These are phyloP conservation scores for Phymanthus crucifer DNA, from an alignment of 92 coral and sea anemone genomes.

Conservation along the genomic window DNA sequence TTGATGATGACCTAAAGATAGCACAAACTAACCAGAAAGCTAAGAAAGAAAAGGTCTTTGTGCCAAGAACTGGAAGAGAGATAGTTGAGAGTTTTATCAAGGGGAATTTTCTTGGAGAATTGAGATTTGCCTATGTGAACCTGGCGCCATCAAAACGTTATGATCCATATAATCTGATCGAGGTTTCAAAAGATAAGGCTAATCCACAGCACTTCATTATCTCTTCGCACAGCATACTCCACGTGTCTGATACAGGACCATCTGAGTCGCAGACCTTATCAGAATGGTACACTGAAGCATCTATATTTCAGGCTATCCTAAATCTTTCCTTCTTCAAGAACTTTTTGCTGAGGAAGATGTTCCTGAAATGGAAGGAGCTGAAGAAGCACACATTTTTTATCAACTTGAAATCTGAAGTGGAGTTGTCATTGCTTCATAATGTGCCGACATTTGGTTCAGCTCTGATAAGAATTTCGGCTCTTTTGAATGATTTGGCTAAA, in stretches of 20 bases:
- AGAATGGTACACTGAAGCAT: conserved; percentile 94
- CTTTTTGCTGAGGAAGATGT: conserved; percentile 83
- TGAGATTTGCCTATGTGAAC: conserved; percentile 92
- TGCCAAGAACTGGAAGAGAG: conserved; percentile 80
- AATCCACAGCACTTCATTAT: conserved; percentile 94
- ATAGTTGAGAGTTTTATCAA: conserved; percentile 84
- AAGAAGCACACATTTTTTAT: conserved; percentile 77
- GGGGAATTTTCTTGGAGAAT: conserved; percentile 78
- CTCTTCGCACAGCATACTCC: conserved; percentile 92
- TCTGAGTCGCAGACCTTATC: conserved; percentile 83
- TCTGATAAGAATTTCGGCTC: conserved; percentile 75
- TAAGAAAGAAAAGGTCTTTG: conserved; percentile 38
- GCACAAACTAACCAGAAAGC: conserved; percentile 28
- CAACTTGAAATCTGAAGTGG: conserved; percentile 67
- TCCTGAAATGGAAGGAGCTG: conserved; percentile 76
- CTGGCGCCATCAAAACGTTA: conserved; percentile 70
- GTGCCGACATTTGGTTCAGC: conserved; percentile 98
- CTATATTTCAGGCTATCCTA: conserved; percentile 76
- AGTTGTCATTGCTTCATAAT: conserved; percentile 68
- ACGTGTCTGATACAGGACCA: conserved; percentile 76
- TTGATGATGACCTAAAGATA: conserved; percentile 23
- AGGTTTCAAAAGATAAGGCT: conserved; percentile 76
- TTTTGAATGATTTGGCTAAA: conserved; percentile 80
- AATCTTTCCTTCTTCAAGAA: conserved; percentile 84
- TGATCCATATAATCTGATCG: conserved; percentile 91